These are phyloP conservation scores for Lamellibrachia satsuma DNA, from an alignment of 2,888 invertebrate species.

Conservation along the genomic window DNA sequence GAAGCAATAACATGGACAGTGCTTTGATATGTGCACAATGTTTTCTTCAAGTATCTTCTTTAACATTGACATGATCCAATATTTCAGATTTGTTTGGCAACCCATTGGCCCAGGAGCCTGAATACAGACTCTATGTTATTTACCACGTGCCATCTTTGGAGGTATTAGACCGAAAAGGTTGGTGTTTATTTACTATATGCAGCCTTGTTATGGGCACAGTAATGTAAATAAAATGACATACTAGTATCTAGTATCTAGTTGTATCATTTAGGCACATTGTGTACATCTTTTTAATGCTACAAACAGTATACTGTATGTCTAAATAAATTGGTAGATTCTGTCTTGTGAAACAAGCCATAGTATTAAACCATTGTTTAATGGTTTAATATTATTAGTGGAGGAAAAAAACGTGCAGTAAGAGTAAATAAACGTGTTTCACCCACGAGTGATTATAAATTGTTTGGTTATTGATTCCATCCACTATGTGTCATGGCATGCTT, in stretches of 20 bases:
- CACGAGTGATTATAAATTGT: not conserved
- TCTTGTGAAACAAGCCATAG: too few species aligned
- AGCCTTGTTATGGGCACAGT: not conserved
- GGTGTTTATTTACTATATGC: constrained; percentile 24
- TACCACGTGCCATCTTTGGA: constrained; percentile 56
- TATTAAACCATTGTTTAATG: too few species aligned
- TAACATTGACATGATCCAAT: not conserved
- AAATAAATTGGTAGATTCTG: too few species aligned
- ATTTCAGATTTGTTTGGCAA: constrained; percentile 61
- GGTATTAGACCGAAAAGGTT: constrained; percentile 62
- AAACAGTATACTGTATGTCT: too few species aligned
- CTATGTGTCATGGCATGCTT: not conserved
- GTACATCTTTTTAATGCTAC: too few species aligned
- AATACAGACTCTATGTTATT: constrained; percentile 58
- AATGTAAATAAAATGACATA: not conserved
- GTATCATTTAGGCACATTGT: too few species aligned
- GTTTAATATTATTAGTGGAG: too few species aligned
- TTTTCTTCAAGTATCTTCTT: constrained; percentile 19
- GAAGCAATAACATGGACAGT: too few species aligned
- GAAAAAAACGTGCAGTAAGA: too few species aligned
- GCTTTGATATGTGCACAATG: not conserved
- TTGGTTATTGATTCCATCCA: not conserved
- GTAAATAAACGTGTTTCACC: too few species aligned
- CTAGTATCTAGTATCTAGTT: too few species aligned
- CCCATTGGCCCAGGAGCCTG: constrained; percentile 61